These are phyloP conservation scores for Drosophila hydei DNA, from an alignment of 1,140 invertebrate genomes.

Conservation along the genomic window DNA sequence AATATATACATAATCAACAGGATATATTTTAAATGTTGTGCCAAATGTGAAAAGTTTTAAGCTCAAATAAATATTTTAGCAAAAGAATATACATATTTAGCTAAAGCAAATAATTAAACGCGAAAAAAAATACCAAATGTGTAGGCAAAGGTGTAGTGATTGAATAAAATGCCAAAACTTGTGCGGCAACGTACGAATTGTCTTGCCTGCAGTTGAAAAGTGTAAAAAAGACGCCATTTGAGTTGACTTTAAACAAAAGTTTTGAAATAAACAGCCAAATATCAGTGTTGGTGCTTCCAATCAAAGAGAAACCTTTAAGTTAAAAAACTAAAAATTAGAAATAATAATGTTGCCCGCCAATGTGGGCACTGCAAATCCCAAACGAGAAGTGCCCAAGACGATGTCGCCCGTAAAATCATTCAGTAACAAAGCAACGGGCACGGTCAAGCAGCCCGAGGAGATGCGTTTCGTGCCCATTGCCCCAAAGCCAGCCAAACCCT, in stretches of 20 bases:
- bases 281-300: slow-evolving; percentile 1
- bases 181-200: slow-evolving; percentile 70
- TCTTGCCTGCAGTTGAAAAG: slow-evolving; percentile 52
- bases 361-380: slow-evolving; percentile 32
- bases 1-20: slow-evolving; percentile 1
- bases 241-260: slow-evolving; percentile 28
- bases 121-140: slow-evolving; percentile 59
- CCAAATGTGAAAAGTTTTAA: slow-evolving; percentile 7
- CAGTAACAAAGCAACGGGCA: slow-evolving; percentile 12
- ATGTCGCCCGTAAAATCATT: slow-evolving; percentile 28
- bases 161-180: slow-evolving; percentile 70
- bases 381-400: slow-evolving; percentile 33
- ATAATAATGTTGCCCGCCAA: slow-evolving; percentile 56
- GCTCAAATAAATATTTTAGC: neutral
- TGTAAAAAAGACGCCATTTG: slow-evolving; percentile 48
- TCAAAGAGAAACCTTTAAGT: neutral
- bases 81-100: neutral
- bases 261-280: slow-evolving; percentile 8
- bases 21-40: neutral
- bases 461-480: slow-evolving; percentile 61
- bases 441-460: slow-evolving; percentile 38
- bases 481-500: slow-evolving; percentile 54
- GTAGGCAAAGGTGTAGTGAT: slow-evolving; percentile 34
- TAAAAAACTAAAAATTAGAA: neutral
- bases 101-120: slow-evolving; percentile 9